Conservation (phyloP, 23 tunicate genomes). For the Trididemnum clinides region DNA sequence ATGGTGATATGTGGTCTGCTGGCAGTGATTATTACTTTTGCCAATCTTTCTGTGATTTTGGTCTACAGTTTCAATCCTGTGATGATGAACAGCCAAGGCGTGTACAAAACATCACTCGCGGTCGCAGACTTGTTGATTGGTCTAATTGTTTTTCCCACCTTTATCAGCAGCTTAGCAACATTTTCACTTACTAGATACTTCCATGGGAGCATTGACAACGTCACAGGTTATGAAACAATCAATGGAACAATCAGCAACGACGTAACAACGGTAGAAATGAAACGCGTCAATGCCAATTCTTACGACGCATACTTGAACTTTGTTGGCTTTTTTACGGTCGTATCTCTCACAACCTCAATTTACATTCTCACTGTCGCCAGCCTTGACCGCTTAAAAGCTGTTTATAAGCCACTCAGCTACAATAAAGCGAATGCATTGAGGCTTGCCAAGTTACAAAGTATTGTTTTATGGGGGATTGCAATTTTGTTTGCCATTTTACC, state of each 20-base stretch:
- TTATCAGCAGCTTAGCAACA: slow-evolving; percentile 9
- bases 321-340: slow-evolving; percentile 73
- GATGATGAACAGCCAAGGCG: slow-evolving; percentile 58
- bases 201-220: not conserved
- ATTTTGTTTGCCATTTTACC: slow-evolving; percentile 57
- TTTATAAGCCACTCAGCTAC: slow-evolving; percentile 66
- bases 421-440: slow-evolving; percentile 61
- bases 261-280: not conserved
- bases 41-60: not conserved
- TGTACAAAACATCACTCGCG: slow-evolving; percentile 47
- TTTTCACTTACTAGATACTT: not conserved
- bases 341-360: slow-evolving; percentile 60
- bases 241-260: slow-evolving; percentile 18
- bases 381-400: slow-evolving; percentile 69
- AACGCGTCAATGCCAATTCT: slow-evolving; percentile 18
- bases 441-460: slow-evolving; percentile 32
- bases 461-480: slow-evolving; percentile 51
- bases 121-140: slow-evolving; percentile 64
- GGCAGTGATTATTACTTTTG: not conserved
- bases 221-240: slow-evolving; percentile 4
- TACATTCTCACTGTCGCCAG: slow-evolving; percentile 72
- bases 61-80: not conserved
- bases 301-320: slow-evolving; percentile 21
- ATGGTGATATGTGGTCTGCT: slow-evolving; percentile 4
- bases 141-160: slow-evolving; percentile 52